Percentiles rank a stretch among this genome's conserved stretches.
Conservation (phyloP, 2,113 vertebrate genomes). For the Phoenicopterus ruber region DNA sequence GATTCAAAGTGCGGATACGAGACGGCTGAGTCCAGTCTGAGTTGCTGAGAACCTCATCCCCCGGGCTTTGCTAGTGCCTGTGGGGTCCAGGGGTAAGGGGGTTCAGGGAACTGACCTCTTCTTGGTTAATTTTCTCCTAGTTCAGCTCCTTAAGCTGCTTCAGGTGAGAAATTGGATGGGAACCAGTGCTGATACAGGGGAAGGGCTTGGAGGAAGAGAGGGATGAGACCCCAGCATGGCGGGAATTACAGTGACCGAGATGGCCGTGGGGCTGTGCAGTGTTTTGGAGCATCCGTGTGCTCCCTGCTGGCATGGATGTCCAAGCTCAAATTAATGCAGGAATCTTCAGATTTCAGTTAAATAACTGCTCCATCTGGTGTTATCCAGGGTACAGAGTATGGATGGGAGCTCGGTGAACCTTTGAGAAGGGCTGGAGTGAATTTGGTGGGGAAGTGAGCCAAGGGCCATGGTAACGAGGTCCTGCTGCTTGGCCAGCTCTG, state of each 20-base stretch:
- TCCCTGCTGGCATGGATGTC: background rate
- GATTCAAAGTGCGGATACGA: background rate
- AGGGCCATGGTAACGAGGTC: background rate
- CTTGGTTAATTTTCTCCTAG: background rate
- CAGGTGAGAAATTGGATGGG: background rate
- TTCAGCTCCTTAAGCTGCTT: background rate
- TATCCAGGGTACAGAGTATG: background rate
- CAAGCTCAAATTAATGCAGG: fast-evolving
- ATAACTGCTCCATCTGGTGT: background rate
- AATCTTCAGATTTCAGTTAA: background rate
- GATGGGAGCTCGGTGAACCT: background rate
- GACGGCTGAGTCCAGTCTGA: background rate
- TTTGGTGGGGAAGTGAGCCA: background rate
- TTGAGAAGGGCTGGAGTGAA: background rate
- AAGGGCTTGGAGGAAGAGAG: background rate
- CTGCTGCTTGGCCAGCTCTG: background rate
- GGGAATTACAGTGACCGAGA: background rate
- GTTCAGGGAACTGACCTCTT: background rate
- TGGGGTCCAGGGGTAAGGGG: background rate
- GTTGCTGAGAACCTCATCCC: background rate
- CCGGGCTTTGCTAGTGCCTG: background rate
- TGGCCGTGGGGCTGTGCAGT: fast-evolving
- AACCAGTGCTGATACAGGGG: background rate
- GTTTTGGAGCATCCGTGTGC: background rate
- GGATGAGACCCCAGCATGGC: background rate